Evolutionary conservation across 37 sponge, comb jelly and placozoan genomes (phyloP), one percentile per base, ranked within the genome.

Genomic region (Haliclona indistincta): DNA sequence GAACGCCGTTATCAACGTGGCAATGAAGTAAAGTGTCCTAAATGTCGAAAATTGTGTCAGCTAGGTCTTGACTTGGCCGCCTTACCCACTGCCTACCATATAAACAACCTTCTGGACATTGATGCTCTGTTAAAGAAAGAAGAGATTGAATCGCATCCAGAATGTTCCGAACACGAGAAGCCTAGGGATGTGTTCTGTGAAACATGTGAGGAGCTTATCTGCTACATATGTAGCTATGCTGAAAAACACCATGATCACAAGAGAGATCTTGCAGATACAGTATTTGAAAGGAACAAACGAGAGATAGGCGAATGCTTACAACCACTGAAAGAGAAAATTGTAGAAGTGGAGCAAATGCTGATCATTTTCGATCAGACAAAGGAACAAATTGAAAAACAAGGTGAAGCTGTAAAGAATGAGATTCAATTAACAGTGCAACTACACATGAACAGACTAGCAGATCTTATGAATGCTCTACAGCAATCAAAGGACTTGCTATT

Each of bases 121-220:
- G 6, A 58, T 58, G 23, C 6, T 6, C 13, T n/a, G 60, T 20
- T 58, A n/a, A n/a, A n/a, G n/a, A n/a, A n/a, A n/a, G n/a, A n/a
- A n/a, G n/a, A n/a, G n/a, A n/a, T 25, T 25, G 60, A 58, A 26
- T 20, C 28, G 7, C 6, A 25, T 8, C n/a, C 60, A 7, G 15
- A 47, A 10, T 58, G 60, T 34, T 41, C 26, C 45, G 64, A 74
- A 26, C 45, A 41, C 34, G 28, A 28, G 0, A 34, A 66, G n/a
- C 22, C 0, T 5, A 32, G 73, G 36, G 54, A 72, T 64, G 45
- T 81, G 25, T 81, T 63, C 62, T 81, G 81, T 45, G 81, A 81
- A 43, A 81, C 54, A 13, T 82, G 83, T 43, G 43, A 54, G n/a
- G 68, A 82, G 67, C 54, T 82, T 17, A 54, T 74, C 15, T 82